phyloP scores from a whole-genome alignment of 2,113 vertebrate species.

The Ceuthmochares aereus region DNA sequence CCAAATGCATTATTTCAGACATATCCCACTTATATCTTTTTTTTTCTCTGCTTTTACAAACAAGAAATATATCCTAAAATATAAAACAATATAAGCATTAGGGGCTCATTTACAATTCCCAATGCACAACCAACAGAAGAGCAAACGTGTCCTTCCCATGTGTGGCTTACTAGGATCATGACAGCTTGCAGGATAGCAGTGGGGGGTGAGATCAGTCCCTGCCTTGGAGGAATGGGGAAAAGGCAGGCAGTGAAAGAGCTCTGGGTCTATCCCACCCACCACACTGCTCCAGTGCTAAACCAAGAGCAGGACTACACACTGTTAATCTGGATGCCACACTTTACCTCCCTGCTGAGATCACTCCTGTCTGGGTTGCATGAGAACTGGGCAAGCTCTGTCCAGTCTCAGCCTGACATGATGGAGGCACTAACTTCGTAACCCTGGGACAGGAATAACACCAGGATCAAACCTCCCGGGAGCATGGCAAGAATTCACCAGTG shows the following conservation, averaged over 20 bases:
- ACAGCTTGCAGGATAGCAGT: neutral
- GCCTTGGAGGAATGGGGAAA: neutral
- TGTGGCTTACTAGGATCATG: neutral
- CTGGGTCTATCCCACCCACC: neutral
- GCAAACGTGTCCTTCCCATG: neutral
- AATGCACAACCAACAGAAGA: neutral
- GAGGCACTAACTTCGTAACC: neutral
- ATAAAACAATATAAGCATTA: conserved; percentile 33
- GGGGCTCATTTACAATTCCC: conserved; percentile 31
- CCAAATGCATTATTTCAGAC: neutral
- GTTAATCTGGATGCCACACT: neutral
- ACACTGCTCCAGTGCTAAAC: neutral
- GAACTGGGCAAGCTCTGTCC: neutral
- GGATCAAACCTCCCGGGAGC: neutral
- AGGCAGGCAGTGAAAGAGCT: neutral
- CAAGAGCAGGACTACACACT: neutral
- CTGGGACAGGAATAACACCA: neutral
- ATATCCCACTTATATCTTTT: neutral
- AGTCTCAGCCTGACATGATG: fast-evolving
- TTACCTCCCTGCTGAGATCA: neutral
- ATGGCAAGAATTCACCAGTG: neutral
- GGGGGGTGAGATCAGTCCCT: neutral
- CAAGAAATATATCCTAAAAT: conserved; percentile 12
- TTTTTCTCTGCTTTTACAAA: neutral
- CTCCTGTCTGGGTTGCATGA: neutral